Evolutionary conservation across 2,888 invertebrate genomes (phyloP).

Genomic region (Cosmia pyralina): DNA sequence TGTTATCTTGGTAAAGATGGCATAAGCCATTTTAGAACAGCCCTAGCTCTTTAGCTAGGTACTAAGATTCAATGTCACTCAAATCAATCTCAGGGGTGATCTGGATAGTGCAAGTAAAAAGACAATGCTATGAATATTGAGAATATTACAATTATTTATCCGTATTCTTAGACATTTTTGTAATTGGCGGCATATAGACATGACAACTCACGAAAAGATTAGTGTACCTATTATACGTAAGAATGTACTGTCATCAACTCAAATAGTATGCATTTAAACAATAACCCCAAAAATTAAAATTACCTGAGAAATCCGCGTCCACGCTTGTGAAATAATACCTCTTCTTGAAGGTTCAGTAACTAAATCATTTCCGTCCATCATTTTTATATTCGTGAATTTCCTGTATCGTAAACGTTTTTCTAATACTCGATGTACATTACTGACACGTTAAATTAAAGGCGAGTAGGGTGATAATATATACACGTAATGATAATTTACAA

Average conservation of each 20-base stretch:
- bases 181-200: slow-evolving; percentile 49
- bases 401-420: slow-evolving; percentile 59
- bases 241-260: slow-evolving; percentile 39
- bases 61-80: not conserved
- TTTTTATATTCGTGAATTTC: slow-evolving; percentile 75
- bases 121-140: not conserved
- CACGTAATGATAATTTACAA: slow-evolving; percentile 60
- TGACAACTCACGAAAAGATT: slow-evolving; percentile 49
- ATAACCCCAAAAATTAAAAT: slow-evolving; percentile 45
- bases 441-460: slow-evolving; percentile 44
- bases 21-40: not conserved
- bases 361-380: slow-evolving; percentile 94
- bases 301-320: slow-evolving; percentile 93
- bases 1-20: not conserved
- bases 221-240: not conserved
- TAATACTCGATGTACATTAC: slow-evolving; percentile 72
- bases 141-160: not conserved
- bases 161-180: slow-evolving; percentile 10
- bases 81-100: not conserved
- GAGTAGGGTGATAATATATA: slow-evolving; percentile 51
- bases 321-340: slow-evolving; percentile 92
- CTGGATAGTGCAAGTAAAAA: not conserved
- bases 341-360: slow-evolving; percentile 90
- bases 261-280: slow-evolving; percentile 13
- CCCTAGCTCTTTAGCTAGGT: not conserved